phyloP scores from a whole-genome alignment of 2,888 invertebrate genomes.

The Ypsolopha scabrella region DNA sequence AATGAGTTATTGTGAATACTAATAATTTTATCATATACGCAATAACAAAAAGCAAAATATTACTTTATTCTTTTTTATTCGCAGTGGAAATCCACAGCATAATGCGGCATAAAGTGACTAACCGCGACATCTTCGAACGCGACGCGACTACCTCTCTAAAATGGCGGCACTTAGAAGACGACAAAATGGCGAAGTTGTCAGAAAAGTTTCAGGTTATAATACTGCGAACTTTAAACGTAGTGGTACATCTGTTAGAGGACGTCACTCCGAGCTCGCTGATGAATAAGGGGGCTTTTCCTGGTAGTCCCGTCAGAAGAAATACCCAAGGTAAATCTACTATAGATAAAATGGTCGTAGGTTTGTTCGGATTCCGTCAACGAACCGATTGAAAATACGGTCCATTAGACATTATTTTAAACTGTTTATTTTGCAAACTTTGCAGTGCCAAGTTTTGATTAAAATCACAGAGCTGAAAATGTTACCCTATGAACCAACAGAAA shows the following conservation, averaged over 20 bases:
- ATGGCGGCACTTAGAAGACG: slow-evolving; percentile 52
- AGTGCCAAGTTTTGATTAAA: no score
- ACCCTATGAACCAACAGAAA: no score
- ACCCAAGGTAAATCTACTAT: slow-evolving; percentile 34
- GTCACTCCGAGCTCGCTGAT: slow-evolving; percentile 63
- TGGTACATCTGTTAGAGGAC: slow-evolving; percentile 82
- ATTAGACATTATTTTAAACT: no score
- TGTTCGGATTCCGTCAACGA: no score
- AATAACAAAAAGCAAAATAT: not conserved
- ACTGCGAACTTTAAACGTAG: slow-evolving; percentile 78
- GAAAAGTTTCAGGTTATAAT: slow-evolving; percentile 77
- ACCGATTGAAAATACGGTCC: no score
- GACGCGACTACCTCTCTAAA: slow-evolving; percentile 41
- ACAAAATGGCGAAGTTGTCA: slow-evolving; percentile 59
- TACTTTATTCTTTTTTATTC: slow-evolving; percentile 12
- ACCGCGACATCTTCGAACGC: slow-evolving; percentile 50
- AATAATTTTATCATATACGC: no score
- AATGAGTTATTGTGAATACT: no score
- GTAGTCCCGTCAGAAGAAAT: slow-evolving; percentile 66
- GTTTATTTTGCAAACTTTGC: no score
- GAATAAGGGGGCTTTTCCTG: slow-evolving; percentile 63
- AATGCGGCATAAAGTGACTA: slow-evolving; percentile 44
- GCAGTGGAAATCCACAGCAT: slow-evolving; percentile 58
- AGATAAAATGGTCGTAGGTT: no score
- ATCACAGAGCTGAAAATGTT: no score